A percentile compares a stretch with the other conserved stretches of the same genome.
phyloP scores from a whole-genome alignment of 2,888 invertebrate genomes.

The Brenthis ino region DNA sequence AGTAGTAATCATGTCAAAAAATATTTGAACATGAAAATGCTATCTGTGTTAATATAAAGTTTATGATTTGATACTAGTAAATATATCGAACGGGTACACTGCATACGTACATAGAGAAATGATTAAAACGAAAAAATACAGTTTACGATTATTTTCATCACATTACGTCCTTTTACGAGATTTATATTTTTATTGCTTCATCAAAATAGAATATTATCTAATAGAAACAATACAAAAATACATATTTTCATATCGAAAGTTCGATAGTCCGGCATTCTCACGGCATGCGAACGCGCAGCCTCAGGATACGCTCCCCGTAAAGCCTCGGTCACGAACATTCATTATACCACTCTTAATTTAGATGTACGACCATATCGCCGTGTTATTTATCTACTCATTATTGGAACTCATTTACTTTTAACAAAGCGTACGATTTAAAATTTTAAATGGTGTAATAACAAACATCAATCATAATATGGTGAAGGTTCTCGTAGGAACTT shows the following conservation, averaged over 20 bases:
- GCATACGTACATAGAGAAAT: no score
- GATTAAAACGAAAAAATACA: background rate
- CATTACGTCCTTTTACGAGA: no score
- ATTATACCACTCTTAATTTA: conserved; percentile 44
- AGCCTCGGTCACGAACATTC: conserved; percentile 43
- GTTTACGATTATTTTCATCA: background rate
- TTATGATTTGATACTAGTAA: no score
- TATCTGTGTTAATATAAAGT: no score
- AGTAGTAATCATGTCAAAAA: no score
- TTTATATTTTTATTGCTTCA: background rate
- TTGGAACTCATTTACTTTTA: conserved; percentile 20
- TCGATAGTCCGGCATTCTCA: conserved; percentile 32
- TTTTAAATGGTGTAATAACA: conserved; percentile 17
- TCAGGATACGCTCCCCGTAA: conserved; percentile 40
- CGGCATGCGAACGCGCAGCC: conserved; percentile 34
- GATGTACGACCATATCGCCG: conserved; percentile 40
- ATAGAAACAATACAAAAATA: background rate
- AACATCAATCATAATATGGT: background rate
- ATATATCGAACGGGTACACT: no score
- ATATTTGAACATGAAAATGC: no score
- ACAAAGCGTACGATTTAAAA: conserved; percentile 16
- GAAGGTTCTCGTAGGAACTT: background rate
- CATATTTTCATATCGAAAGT: conserved; percentile 10
- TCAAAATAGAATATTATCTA: background rate
- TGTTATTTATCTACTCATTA: conserved; percentile 32